These are phyloP conservation scores for Melanotus villosus DNA, from an alignment of 2,888 invertebrate species.

Conservation along the genomic window DNA sequence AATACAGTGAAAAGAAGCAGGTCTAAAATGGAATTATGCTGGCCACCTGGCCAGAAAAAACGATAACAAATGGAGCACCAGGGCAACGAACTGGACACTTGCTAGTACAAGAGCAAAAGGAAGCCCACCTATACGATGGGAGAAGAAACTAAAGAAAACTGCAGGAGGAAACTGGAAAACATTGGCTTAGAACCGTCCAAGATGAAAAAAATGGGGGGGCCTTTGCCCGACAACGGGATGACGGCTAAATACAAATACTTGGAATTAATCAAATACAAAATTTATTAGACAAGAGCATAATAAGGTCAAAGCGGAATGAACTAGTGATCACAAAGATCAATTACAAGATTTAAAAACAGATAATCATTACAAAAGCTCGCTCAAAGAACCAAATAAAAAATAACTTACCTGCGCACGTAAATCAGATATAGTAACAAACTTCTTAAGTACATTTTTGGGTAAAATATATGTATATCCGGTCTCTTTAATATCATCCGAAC, in stretches of 20 bases:
- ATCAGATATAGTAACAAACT: conserved; percentile 99
- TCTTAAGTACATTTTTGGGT: conserved; percentile 97
- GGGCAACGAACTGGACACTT: not conserved
- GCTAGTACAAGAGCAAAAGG: not conserved
- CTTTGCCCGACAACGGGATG: too few species aligned
- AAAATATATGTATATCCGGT: conserved; percentile 97
- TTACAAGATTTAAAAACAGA: too few species aligned
- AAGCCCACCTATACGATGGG: not conserved
- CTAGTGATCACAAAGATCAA: too few species aligned
- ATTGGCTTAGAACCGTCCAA: too few species aligned
- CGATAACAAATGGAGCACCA: not conserved
- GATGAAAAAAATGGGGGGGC: too few species aligned
- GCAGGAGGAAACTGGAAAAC: too few species aligned
- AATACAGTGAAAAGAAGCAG: not conserved
- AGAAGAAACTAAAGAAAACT: not conserved
- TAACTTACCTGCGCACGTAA: conserved; percentile 84
- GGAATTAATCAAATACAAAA: too few species aligned
- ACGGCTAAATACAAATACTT: too few species aligned
- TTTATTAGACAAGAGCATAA: too few species aligned
- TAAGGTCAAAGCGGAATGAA: too few species aligned
- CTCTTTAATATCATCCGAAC: conserved; percentile 99
- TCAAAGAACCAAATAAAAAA: conserved; percentile 64
- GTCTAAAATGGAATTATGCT: not conserved
- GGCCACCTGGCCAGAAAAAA: not conserved
- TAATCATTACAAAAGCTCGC: too few species aligned